phyloP scores from a whole-genome alignment of 2,888 invertebrate genomes.

The Dynastes maya region DNA sequence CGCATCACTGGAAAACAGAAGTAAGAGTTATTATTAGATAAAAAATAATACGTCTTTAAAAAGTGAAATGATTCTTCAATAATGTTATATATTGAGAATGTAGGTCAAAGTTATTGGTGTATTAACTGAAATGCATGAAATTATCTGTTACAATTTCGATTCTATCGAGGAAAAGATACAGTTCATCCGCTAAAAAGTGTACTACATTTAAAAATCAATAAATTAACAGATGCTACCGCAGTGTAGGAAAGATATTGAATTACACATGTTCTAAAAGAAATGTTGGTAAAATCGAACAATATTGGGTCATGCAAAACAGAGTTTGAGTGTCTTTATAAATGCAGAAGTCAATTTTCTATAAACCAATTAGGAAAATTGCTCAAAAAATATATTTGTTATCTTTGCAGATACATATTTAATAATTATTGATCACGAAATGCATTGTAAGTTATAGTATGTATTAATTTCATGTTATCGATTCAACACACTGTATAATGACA shows the following conservation, averaged over 20 bases:
- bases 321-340: too few relatives aligned
- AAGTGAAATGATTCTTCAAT: too few relatives aligned
- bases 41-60: too few relatives aligned
- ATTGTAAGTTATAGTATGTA: not conserved
- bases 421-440: constrained; percentile 23
- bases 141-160: not conserved
- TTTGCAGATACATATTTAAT: not conserved
- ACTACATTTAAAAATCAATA: not conserved
- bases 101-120: not conserved
- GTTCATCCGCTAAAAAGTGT: not conserved
- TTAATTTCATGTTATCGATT: not conserved
- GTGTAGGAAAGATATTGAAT: not conserved
- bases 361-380: too few relatives aligned
- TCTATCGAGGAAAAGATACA: not conserved
- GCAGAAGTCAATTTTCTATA: too few relatives aligned
- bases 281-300: too few relatives aligned
- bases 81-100: not conserved
- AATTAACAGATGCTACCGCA: constrained; percentile 9
- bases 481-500: not conserved
- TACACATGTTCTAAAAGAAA: too few relatives aligned
- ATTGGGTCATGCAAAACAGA: too few relatives aligned
- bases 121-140: not conserved
- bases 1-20: too few relatives aligned
- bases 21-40: too few relatives aligned
- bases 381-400: too few relatives aligned